Evolutionary conservation across 2,888 invertebrate species (phyloP), one percentile per base, ranked within the genome.

Genomic region (Ectemnius continuus): DNA sequence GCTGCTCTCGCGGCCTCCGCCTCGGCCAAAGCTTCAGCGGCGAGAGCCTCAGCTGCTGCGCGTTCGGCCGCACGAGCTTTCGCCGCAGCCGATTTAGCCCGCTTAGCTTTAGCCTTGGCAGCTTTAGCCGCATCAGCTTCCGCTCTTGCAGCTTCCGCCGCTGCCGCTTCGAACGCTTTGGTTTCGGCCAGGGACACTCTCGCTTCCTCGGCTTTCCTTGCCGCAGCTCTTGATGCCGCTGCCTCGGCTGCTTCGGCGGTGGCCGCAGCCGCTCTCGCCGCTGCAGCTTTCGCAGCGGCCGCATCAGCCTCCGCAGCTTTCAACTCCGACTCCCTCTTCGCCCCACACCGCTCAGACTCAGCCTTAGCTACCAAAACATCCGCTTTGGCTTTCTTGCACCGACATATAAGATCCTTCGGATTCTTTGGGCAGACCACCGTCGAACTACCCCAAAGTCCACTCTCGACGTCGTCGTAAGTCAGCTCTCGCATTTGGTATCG

Each of bases 401-500:
- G 45, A 36, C 86, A 86, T 5, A 60, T 67, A 61, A 84, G 57
- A 1, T 56, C 26, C 56, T 72, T 72, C 2, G 69, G 65, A 14
- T 65, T 23, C 6, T 83, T 61, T 1, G 61, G 69, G 3, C 78
- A 75, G 2, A 81, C 14, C 26, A 81, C 63, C 20, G 75, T 75
- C 8, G 56, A 18, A 47, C 78, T 81, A 6, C 82, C 80, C 86
- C 81, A 86, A 28, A 74, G 74, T 13, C 81, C 82, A 6, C 71
- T 59, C 26, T 78, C 76, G 1, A 87, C 66, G 23, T 86, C 80
- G 36, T 78, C 70, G 3, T 26, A 23, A 23, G 67, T 79, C 18
- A 87, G n/a, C 57, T 88, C 85, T 4, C 81, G 82, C 60, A 85
- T 85, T 57, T 86, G 86, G 78, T 90, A 90, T 0, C 82, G 84